Conservation (phyloP, 2,888 invertebrate genomes). For the Xestoiulus laeticollis region DNA sequence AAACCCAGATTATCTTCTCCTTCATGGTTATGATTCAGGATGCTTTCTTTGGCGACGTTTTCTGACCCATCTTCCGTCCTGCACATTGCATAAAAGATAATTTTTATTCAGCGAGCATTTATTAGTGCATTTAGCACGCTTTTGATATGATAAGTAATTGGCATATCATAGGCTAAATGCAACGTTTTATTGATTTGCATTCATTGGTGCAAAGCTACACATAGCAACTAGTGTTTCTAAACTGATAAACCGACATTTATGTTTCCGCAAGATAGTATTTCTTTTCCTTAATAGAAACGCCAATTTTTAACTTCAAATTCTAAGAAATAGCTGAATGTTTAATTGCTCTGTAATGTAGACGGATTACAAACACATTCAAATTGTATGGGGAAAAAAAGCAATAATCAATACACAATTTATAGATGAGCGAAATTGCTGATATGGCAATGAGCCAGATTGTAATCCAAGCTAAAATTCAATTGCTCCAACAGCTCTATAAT, state of each 20-base stretch:
- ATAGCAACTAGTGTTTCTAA: not conserved
- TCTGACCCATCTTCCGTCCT: slow-evolving; percentile 24
- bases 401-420: not conserved
- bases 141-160: not conserved
- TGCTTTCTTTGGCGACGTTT: not conserved
- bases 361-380: not conserved
- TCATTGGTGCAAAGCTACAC: not conserved
- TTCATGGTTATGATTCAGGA: not conserved
- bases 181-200: not conserved
- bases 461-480: not conserved
- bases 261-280: not conserved
- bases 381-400: not conserved
- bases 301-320: not conserved
- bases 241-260: not conserved
- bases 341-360: not conserved
- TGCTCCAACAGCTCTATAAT: not conserved
- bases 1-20: slow-evolving; percentile 40
- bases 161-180: not conserved
- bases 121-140: not conserved
- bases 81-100: not conserved
- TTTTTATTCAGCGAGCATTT: not conserved
- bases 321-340: not conserved
- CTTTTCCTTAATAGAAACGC: not conserved
- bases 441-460: not conserved
- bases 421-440: not conserved